Conservation (phyloP, 2,888 invertebrate species). For the Hymenopus coronatus region DNA sequence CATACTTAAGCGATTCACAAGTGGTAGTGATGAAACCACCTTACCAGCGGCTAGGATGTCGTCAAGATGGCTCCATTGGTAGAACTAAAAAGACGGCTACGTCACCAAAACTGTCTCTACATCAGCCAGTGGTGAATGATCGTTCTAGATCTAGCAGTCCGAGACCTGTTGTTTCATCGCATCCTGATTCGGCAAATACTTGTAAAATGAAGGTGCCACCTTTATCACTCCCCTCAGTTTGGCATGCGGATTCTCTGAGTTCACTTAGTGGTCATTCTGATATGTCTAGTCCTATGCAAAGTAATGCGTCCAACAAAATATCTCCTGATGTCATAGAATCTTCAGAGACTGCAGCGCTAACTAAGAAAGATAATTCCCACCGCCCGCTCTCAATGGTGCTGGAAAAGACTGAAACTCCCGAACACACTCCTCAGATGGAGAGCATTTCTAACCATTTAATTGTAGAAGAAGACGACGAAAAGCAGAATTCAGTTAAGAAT, state of each 20-base stretch:
- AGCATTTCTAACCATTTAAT: background rate
- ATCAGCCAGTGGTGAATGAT: slow-evolving; percentile 5
- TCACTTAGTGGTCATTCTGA: slow-evolving; percentile 33
- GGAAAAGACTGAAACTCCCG: slow-evolving; percentile 37
- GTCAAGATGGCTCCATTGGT: slow-evolving; percentile 20
- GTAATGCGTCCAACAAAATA: background rate
- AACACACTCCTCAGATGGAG: slow-evolving; percentile 18
- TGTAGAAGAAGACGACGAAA: background rate
- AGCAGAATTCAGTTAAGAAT: background rate
- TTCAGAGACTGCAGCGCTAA: slow-evolving; percentile 11
- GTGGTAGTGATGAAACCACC: slow-evolving; percentile 40
- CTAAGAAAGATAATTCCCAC: slow-evolving; percentile 24
- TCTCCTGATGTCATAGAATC: slow-evolving; percentile 10
- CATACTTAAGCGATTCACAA: slow-evolving; percentile 55
- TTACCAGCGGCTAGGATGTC: slow-evolving; percentile 17
- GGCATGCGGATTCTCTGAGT: slow-evolving; percentile 30
- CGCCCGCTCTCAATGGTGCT: slow-evolving; percentile 41
- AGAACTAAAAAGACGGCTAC: background rate
- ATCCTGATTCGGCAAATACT: slow-evolving; percentile 15
- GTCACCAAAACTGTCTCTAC: slow-evolving; percentile 7
- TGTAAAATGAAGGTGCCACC: slow-evolving; percentile 23
- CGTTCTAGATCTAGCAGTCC: slow-evolving; percentile 33
- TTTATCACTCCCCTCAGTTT: slow-evolving; percentile 14
- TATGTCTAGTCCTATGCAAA: slow-evolving; percentile 27
- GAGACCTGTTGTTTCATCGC: slow-evolving; percentile 6